Percentiles rank a stretch among this genome's conserved stretches.
phyloP scores from a whole-genome alignment of 37 sponge, comb jelly and placozoan species.

The Aplysina aerophoba region DNA sequence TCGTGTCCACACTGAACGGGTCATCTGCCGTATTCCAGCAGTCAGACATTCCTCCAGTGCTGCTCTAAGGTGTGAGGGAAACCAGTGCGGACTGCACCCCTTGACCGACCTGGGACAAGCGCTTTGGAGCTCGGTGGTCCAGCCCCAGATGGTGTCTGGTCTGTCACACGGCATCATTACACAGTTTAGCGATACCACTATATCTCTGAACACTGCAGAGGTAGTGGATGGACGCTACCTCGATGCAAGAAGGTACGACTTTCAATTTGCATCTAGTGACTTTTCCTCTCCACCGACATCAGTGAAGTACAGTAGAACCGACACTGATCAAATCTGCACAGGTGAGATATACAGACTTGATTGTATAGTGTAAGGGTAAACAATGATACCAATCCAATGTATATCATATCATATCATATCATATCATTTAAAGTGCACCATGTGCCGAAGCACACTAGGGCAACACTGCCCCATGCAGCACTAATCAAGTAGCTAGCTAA shows the following conservation, averaged over 20 bases:
- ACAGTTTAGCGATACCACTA: background rate
- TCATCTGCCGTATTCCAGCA: background rate
- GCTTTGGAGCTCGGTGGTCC: background rate
- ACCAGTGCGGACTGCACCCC: background rate
- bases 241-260: conserved; percentile 6
- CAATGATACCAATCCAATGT: no score
- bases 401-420: no score
- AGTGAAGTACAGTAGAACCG: no score
- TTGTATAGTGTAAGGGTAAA: no score
- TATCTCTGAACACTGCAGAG: background rate
- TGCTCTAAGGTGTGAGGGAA: background rate
- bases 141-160: no score
- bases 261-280: background rate
- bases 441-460: no score
- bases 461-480: no score
- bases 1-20: no score
- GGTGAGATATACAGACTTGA: no score
- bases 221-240: background rate
- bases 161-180: background rate
- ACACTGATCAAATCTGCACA: background rate
- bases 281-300: background rate
- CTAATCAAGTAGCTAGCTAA: no score
- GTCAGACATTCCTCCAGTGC: background rate
- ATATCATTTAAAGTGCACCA: no score
- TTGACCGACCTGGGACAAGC: background rate